phyloP scores from a whole-genome alignment of 1,140 invertebrate species.

The Lethrus apterus region DNA sequence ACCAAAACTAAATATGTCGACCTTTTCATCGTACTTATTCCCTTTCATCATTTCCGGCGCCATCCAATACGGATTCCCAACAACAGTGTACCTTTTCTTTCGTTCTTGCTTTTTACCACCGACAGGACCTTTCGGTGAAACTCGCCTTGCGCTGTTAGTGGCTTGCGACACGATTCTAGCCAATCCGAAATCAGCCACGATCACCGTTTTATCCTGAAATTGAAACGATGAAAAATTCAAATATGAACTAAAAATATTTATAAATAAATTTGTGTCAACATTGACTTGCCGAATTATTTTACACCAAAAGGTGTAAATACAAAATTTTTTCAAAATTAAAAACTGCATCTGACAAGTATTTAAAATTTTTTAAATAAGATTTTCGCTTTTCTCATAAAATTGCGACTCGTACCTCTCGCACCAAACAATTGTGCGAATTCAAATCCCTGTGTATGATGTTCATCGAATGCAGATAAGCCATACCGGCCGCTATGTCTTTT shows the following conservation, averaged over 20 bases:
- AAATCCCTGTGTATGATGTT: constrained; percentile 94
- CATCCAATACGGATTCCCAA: constrained; percentile 98
- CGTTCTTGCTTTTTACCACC: constrained; percentile 49
- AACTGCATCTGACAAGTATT: too few species aligned
- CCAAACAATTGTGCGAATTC: constrained; percentile 92
- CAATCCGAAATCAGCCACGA: constrained; percentile 92
- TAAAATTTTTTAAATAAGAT: too few species aligned
- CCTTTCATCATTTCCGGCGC: constrained; percentile 97
- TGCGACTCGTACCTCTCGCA: constrained; percentile 71
- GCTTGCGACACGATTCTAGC: constrained; percentile 75
- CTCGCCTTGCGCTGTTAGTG: constrained; percentile 38
- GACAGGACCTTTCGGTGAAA: constrained; percentile 25
- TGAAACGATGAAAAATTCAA: background rate
- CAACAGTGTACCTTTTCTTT: constrained; percentile 68
- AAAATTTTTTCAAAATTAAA: too few species aligned
- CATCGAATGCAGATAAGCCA: constrained; percentile 89
- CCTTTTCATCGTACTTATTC: constrained; percentile 92
- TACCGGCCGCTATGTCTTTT: constrained; percentile 84
- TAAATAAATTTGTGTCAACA: too few species aligned
- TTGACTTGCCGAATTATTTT: too few species aligned
- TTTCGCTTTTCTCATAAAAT: too few species aligned
- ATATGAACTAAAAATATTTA: too few species aligned
- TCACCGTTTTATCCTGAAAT: constrained; percentile 74
- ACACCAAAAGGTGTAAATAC: too few species aligned
- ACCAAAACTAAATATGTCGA: constrained; percentile 95